Percentiles rank a stretch among this genome's conserved stretches.
These are phyloP conservation scores for Rhinopomastus cyanomelas DNA, from an alignment of 2,113 vertebrate species.

Conservation along the genomic window DNA sequence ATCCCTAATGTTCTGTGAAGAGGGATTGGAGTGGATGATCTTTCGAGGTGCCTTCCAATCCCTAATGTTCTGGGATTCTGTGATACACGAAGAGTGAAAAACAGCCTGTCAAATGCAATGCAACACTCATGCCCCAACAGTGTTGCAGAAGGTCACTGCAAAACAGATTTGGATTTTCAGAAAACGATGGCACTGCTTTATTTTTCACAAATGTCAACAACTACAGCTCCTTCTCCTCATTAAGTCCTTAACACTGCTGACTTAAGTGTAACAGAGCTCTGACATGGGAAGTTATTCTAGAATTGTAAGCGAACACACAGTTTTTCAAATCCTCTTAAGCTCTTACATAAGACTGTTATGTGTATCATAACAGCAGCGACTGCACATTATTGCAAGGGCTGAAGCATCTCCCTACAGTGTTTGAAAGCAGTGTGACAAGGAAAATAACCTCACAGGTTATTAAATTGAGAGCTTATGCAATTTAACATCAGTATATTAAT, in stretches of 20 bases:
- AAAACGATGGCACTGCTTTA: neutral
- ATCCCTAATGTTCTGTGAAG: no score
- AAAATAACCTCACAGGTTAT: neutral
- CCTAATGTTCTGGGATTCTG: no score
- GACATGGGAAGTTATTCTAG: neutral
- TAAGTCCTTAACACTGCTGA: neutral
- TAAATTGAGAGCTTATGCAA: neutral
- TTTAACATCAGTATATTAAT: neutral
- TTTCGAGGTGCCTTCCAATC: no score
- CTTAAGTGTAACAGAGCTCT: conserved; percentile 1
- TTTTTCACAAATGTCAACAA: neutral
- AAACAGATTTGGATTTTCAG: neutral
- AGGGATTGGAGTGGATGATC: no score
- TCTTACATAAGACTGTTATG: conserved; percentile 34
- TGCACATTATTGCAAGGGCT: neutral
- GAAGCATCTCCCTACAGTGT: neutral
- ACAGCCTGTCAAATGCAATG: neutral
- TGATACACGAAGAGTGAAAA: neutral
- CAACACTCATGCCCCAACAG: neutral
- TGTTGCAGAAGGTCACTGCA: neutral
- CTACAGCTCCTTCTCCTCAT: neutral
- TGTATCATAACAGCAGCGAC: conserved; percentile 17
- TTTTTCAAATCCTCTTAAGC: conserved; percentile 47
- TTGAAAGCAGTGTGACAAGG: neutral
- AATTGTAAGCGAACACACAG: neutral